Base-by-base conservation (phyloP, 2,797 vertebrate species). In the Lagocephalus sceleratus region DNA sequence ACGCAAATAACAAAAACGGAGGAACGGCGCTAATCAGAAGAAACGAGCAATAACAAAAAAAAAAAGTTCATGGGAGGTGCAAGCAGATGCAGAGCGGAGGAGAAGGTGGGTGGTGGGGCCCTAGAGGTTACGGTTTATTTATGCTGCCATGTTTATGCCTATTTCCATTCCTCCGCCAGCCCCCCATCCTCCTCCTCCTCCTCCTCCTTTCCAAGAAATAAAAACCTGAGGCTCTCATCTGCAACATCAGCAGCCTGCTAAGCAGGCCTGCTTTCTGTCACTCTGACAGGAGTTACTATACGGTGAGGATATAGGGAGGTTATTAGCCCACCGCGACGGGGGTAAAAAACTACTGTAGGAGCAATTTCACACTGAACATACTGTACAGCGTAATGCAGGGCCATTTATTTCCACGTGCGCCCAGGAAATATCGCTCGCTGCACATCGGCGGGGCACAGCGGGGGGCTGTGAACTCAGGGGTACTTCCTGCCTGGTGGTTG, bases 51-150 rank as follows among this genome's bases (percentile, higher is more conserved):
- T 57, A 63, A 46, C 51, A 56, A 73, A 73, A 69, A 56, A 63
- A 46, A 3, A 12, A 19, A 75, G 79, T 81, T 84, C 76, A 80
- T 45, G 40, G 51, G 66, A 58, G 76, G 73, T 70, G 67, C 54
- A 64, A 68, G 62, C 59, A 82, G 73, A 81, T 79, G 74, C 75
- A 62, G 59, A 67, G 66, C 20, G 46, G 55, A 59, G 63, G 49
- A 76, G 81, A 62, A 66, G 65, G 81, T 83, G 71, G 82, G 79
- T 59, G 81, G 63, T 46, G 23, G 68, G 62, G 69, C 64, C 85
- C 81, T 29, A 73, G 82, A 79, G 79, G 72, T 75, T 78, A 62
- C 45, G 47, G 70, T 76, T 84, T 86, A 82, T 87, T 87, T 81
- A 72, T 84, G 75, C 69, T 69, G 74, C 60, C 47, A 64, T 81